A percentile compares a stretch with the other conserved stretches of the same genome.
These are phyloP conservation scores for Ophion ventricosus DNA, from an alignment of 2,888 invertebrate species.

Conservation along the genomic window DNA sequence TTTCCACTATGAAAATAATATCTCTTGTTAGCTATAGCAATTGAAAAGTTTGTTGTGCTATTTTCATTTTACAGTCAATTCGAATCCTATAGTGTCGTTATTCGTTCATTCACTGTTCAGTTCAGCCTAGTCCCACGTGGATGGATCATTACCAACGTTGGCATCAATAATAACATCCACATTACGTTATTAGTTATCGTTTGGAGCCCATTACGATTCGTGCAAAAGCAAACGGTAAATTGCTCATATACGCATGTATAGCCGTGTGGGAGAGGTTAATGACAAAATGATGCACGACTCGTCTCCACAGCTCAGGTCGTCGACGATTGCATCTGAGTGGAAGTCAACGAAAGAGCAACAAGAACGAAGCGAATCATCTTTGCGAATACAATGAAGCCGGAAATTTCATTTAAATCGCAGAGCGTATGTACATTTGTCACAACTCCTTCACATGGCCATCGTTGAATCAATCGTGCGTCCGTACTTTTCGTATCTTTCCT, in stretches of 20 bases:
- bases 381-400: conserved; percentile 70
- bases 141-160: neutral
- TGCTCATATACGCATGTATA: neutral
- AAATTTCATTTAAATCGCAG: conserved; percentile 73
- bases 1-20: too few relatives aligned
- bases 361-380: conserved; percentile 64
- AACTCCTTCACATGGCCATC: conserved; percentile 9
- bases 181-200: neutral
- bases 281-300: conserved; percentile 34
- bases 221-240: conserved; percentile 4
- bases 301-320: conserved; percentile 35
- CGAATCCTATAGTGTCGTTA: too few relatives aligned
- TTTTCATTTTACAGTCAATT: too few relatives aligned
- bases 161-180: conserved; percentile 3
- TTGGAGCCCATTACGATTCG: conserved; percentile 29
- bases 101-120: too few relatives aligned
- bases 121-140: too few relatives aligned
- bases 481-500: conserved; percentile 39
- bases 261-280: conserved; percentile 36
- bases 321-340: conserved; percentile 71
- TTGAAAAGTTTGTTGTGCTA: too few relatives aligned
- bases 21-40: too few relatives aligned
- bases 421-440: conserved; percentile 48
- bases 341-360: conserved; percentile 43
- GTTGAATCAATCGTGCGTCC: conserved; percentile 48